These are phyloP conservation scores for Vesta saturnalis DNA, from an alignment of 2,888 invertebrate species.

Conservation along the genomic window DNA sequence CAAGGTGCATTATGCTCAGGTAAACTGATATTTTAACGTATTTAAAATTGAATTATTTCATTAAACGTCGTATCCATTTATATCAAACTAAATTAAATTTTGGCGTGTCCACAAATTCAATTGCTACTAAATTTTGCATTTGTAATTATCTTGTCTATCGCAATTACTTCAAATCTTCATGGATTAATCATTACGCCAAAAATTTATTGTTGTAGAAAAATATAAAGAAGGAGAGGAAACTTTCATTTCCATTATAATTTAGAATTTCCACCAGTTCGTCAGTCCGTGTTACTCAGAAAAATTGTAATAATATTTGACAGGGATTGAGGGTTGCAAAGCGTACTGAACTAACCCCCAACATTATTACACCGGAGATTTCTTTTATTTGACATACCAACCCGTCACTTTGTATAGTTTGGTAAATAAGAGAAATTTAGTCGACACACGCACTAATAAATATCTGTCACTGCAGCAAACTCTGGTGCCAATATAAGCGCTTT, in stretches of 20 bases:
- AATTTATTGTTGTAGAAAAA: constrained; percentile 6
- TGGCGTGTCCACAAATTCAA: constrained; percentile 33
- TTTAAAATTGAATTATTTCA: constrained; percentile 34
- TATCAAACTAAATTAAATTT: constrained; percentile 27
- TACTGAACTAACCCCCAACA: constrained; percentile 35
- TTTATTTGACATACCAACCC: constrained; percentile 42
- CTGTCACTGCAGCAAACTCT: constrained; percentile 40
- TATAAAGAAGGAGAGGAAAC: background rate
- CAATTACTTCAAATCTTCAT: constrained; percentile 25
- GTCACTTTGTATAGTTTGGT: constrained; percentile 42
- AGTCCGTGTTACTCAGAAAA: constrained; percentile 16
- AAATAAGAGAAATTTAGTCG: constrained; percentile 43
- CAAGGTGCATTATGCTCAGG: constrained; percentile 6
- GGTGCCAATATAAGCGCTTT: constrained; percentile 40
- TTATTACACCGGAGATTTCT: constrained; percentile 42
- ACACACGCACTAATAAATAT: constrained; percentile 42
- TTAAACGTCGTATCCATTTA: constrained; percentile 36
- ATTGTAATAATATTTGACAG: constrained; percentile 37
- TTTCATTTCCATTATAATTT: constrained; percentile 10
- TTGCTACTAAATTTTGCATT: constrained; percentile 37
- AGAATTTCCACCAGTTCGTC: background rate
- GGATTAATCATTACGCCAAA: background rate
- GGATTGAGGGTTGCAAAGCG: constrained; percentile 34
- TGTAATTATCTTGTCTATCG: constrained; percentile 34
- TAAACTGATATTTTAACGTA: constrained; percentile 33